Evolutionary conservation across 2,797 vertebrate species (phyloP).

Genomic region (Xerus rutilus): DNA sequence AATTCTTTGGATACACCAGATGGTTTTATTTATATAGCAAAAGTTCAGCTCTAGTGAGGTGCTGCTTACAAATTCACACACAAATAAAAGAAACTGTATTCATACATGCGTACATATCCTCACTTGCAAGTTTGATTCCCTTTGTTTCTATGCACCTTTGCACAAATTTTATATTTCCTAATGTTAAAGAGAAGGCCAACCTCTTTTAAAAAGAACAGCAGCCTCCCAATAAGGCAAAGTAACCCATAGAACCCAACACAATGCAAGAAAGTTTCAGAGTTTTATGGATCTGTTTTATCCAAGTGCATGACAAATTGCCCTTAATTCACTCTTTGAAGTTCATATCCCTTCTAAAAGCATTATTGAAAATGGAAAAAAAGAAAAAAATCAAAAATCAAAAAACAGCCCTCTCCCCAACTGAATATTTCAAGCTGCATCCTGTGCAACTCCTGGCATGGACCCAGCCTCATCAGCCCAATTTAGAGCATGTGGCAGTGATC

Average conservation of each 20-base stretch:
- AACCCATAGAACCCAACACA: conserved; percentile 6
- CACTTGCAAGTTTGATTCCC: conserved; percentile 28
- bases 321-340: conserved; percentile 67
- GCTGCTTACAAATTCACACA: conserved; percentile 76
- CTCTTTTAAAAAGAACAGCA: conserved; percentile 55
- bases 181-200: background rate
- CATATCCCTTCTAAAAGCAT: conserved; percentile 55
- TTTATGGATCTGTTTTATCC: background rate
- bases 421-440: conserved; percentile 80
- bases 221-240: background rate
- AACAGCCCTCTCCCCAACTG: conserved; percentile 1
- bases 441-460: conserved; percentile 66
- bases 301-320: conserved; percentile 11
- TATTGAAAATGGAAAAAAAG: conserved; percentile 63
- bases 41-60: conserved; percentile 86
- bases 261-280: background rate
- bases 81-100: conserved; percentile 69
- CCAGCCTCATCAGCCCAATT: conserved; percentile 69
- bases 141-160: conserved; percentile 50
- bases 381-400: background rate
- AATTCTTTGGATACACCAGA: conserved; percentile 87
- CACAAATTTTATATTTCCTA: conserved; percentile 14
- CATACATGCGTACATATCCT: conserved; percentile 25
- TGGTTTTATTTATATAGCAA: conserved; percentile 88
- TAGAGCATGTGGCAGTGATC: conserved; percentile 75